Evolutionary conservation across 2,797 vertebrate genomes (phyloP), one percentile per base, ranked within the genome.

Genomic region (Liasis olivaceus): DNA sequence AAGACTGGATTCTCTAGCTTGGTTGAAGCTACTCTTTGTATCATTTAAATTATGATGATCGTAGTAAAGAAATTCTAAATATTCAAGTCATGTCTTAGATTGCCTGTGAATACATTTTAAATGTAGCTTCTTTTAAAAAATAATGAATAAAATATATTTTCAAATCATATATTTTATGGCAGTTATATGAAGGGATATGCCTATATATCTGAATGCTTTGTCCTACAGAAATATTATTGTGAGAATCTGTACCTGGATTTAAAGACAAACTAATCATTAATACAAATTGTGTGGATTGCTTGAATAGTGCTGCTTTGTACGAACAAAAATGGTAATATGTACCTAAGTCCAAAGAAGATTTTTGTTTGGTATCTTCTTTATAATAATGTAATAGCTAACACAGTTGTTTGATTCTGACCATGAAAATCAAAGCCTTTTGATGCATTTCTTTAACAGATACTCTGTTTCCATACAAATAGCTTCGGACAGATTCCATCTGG

Each of bases 291-390:
- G 14, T 54, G 62, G 88, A 3, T 72, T 36, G 90, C 89, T 93
- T 91, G 93, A 95, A 92, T 58, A 47, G 77, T 93, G 11, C 7
- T 60, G 8, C 96, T 94, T 93, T 64, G 60, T 92, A 93, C 24
- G 54, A 6, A 36, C n/a, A 36, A 63, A 89, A 77, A 60, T 1
- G 4, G 84, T 0, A 84, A 7, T 9, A 84, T 0, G 1, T 42
- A 89, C 89, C 5, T 56, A 51, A 60, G 36, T 0, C 0, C 24
- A 72, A 88, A n/a, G 22, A 54, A 85, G 47, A 0, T 47, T 93
- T 77, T 94, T 81, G 90, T 9, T 81, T 3, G 0, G 0, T 3
- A 5, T 31, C 63, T 64, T 90, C 20, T 7, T 54, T 64, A 47
- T 72, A 36, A 72, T 36, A 36, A 15, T 36, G 31, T 72, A 86